These are phyloP conservation scores for Aspidiotus destructor DNA, from an alignment of 2,888 invertebrate species.

Conservation along the genomic window DNA sequence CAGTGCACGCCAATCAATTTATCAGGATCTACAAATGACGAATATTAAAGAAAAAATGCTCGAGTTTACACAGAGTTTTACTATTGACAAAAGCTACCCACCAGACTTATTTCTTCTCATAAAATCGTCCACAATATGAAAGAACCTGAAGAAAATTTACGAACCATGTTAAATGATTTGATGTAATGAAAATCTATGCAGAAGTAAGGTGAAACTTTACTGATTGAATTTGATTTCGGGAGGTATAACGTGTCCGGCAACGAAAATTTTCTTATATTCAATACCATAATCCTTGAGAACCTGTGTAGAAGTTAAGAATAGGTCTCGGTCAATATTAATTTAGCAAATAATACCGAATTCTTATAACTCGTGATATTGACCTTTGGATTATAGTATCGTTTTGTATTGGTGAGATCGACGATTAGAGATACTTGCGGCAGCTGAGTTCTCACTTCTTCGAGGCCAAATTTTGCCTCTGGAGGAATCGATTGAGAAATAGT, in stretches of 20 bases:
- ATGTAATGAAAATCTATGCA: too few relatives aligned
- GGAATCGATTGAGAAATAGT: not conserved
- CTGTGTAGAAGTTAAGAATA: not conserved
- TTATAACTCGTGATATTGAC: not conserved
- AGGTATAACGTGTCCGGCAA: not conserved
- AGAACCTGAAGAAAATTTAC: not conserved
- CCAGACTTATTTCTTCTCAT: not conserved
- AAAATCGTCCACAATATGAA: not conserved
- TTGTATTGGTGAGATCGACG: not conserved
- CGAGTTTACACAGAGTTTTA: not conserved
- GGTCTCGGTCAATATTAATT: not conserved
- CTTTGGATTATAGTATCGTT: not conserved
- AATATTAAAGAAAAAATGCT: not conserved
- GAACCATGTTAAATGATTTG: not conserved
- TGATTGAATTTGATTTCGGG: not conserved
- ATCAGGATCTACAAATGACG: not conserved
- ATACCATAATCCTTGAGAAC: not conserved
- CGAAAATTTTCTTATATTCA: not conserved
- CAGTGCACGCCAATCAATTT: conserved; percentile 25
- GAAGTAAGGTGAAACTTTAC: too few relatives aligned
- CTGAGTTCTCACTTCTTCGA: not conserved
- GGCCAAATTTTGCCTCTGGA: not conserved
- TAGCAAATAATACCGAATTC: not conserved
- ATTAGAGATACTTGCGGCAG: not conserved
- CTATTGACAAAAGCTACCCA: not conserved